Evolutionary conservation across 2,797 vertebrate genomes (phyloP).

Genomic region (Malurus leucopterus): DNA sequence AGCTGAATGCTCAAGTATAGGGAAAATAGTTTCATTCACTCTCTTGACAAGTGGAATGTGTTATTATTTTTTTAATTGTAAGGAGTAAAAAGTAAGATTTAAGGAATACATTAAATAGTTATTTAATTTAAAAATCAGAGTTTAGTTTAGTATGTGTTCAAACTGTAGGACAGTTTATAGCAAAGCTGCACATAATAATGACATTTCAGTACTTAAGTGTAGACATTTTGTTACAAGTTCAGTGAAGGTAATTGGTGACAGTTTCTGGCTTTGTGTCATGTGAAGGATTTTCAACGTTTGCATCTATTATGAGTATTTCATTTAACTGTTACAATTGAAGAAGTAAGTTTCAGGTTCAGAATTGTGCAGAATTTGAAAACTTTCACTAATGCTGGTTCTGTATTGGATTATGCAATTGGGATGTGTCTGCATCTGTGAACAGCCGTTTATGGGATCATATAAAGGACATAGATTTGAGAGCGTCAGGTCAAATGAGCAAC

Average conservation of each 20-base stretch:
- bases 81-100: not conserved
- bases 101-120: not conserved
- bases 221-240: not conserved
- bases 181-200: not conserved
- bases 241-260: not conserved
- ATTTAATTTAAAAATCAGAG: not conserved
- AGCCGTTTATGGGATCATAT: not conserved
- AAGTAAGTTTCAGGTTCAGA: not conserved
- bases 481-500: not conserved
- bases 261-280: not conserved
- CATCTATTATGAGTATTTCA: not conserved
- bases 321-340: not conserved
- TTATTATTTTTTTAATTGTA: not conserved
- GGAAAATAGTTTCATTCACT: not conserved
- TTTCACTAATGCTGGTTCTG: not conserved
- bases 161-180: not conserved
- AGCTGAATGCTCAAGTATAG: not conserved
- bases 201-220: not conserved
- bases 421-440: not conserved
- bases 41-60: not conserved
- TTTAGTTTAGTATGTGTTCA: not conserved
- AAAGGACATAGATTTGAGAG: not conserved
- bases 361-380: not conserved
- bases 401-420: not conserved
- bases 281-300: not conserved